Percentiles rank a stretch among this genome's conserved stretches.
These are phyloP conservation scores for Thymelicus lineola DNA, from an alignment of 2,888 invertebrate genomes.

Conservation along the genomic window DNA sequence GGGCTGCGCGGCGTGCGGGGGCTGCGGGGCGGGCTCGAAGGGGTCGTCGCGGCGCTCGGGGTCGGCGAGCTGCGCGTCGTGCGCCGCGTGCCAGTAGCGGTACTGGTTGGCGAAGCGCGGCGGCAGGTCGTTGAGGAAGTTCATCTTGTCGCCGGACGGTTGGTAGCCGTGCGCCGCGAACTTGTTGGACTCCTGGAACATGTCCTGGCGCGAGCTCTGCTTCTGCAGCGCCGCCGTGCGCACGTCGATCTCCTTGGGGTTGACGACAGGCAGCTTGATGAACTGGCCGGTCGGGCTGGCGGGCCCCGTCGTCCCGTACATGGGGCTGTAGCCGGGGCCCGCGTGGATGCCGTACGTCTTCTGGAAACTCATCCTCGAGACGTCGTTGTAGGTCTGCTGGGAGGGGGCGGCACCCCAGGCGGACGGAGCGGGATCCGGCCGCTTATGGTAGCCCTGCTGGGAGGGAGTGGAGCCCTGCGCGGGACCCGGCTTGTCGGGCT, in stretches of 20 bases:
- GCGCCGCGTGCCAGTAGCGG: slow-evolving; percentile 73
- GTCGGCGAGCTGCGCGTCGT: slow-evolving; percentile 67
- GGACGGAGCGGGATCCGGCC: slow-evolving; percentile 38
- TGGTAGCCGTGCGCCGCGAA: slow-evolving; percentile 68
- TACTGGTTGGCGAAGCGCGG: slow-evolving; percentile 80
- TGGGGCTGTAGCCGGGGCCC: slow-evolving; percentile 64
- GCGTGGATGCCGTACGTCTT: slow-evolving; percentile 70
- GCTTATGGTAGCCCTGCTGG: slow-evolving; percentile 57
- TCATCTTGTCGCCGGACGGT: slow-evolving; percentile 75
- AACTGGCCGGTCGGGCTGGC: slow-evolving; percentile 53
- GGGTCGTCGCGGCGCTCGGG: slow-evolving; percentile 74
- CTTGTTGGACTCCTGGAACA: slow-evolving; percentile 70
- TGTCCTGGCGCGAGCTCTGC: slow-evolving; percentile 71
- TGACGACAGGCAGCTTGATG: slow-evolving; percentile 76
- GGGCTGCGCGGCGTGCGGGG: slow-evolving; percentile 52
- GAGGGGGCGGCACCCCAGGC: slow-evolving; percentile 52
- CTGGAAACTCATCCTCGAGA: slow-evolving; percentile 55
- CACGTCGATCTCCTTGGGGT: slow-evolving; percentile 82
- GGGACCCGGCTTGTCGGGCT: slow-evolving; percentile 62
- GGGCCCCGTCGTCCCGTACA: slow-evolving; percentile 48
- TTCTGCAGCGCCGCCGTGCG: slow-evolving; percentile 79
- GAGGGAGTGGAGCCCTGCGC: slow-evolving; percentile 53
- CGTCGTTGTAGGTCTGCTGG: slow-evolving; percentile 52
- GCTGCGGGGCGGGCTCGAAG: slow-evolving; percentile 58
- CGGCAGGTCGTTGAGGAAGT: slow-evolving; percentile 75